A percentile compares a stretch with the other conserved stretches of the same genome.
phyloP scores from a whole-genome alignment of 2,113 vertebrate species.

The Pelvicachromis taeniatus region DNA sequence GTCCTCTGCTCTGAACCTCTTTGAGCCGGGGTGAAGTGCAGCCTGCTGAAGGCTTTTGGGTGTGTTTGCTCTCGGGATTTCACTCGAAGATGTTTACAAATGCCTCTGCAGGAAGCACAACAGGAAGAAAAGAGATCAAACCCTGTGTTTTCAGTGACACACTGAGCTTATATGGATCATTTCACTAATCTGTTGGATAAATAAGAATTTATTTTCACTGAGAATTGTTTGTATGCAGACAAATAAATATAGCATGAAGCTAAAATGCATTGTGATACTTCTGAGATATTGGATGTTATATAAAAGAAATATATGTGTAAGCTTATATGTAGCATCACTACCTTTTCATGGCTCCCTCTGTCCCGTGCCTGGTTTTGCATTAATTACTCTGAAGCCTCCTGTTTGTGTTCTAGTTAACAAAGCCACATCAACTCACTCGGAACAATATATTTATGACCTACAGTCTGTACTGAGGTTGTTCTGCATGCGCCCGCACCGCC shows the following conservation, averaged over 20 bases:
- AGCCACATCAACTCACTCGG: constrained; percentile 77
- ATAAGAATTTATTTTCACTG: not conserved
- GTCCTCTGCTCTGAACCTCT: constrained; percentile 25
- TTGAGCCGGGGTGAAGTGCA: constrained; percentile 38
- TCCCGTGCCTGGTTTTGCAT: constrained; percentile 81
- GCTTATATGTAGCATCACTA: not conserved
- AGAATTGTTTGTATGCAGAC: not conserved
- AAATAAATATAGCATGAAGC: not conserved
- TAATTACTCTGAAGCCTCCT: constrained; percentile 82
- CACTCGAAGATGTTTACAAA: constrained; percentile 64
- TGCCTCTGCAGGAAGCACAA: constrained; percentile 57
- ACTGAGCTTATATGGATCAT: constrained; percentile 18
- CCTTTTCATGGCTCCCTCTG: constrained; percentile 43
- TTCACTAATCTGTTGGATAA: constrained; percentile 42
- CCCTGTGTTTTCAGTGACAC: constrained; percentile 21
- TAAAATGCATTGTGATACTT: not conserved
- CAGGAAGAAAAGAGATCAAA: constrained; percentile 27
- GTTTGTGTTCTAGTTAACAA: constrained; percentile 84
- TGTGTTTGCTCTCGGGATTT: constrained; percentile 69
- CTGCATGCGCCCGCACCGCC: constrained; percentile 75
- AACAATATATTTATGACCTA: constrained; percentile 96
- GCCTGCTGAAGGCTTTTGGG: constrained; percentile 19
- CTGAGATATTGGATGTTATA: not conserved
- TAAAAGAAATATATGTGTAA: not conserved
- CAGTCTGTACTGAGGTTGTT: constrained; percentile 89